phyloP scores from a whole-genome alignment of 2,797 vertebrate genomes.

The Lacerta agilis region DNA sequence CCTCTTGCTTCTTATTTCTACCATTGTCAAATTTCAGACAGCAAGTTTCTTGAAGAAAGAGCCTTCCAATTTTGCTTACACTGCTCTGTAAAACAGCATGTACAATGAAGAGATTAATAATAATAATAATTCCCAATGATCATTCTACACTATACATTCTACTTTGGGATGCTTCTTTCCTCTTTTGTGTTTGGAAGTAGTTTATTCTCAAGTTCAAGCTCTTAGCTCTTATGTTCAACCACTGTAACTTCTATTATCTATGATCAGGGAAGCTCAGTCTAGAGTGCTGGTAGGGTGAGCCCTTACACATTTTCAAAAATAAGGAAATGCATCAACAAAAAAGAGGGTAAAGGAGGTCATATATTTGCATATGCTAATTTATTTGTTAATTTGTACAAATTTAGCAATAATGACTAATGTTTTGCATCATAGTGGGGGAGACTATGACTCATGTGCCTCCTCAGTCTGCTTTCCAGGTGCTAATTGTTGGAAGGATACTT shows the following conservation, averaged over 20 bases:
- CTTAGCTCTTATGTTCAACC: background rate
- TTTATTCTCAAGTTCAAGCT: background rate
- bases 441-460: background rate
- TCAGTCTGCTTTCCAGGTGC: background rate
- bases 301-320: no score
- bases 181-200: background rate
- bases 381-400: background rate
- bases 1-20: background rate
- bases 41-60: background rate
- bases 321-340: no score
- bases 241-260: background rate
- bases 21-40: background rate
- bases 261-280: background rate
- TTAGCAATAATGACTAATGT: background rate
- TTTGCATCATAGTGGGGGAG: background rate
- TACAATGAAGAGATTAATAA: background rate
- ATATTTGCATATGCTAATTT: no score
- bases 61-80: background rate
- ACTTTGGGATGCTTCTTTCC: background rate
- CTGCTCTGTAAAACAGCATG: background rate
- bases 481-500: background rate
- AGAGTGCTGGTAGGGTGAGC: no score
- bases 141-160: background rate
- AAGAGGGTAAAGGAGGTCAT: no score
- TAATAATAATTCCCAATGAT: background rate